Evolutionary conservation across 2,113 vertebrate species (phyloP).

Genomic region (Corydoras sp.): DNA sequence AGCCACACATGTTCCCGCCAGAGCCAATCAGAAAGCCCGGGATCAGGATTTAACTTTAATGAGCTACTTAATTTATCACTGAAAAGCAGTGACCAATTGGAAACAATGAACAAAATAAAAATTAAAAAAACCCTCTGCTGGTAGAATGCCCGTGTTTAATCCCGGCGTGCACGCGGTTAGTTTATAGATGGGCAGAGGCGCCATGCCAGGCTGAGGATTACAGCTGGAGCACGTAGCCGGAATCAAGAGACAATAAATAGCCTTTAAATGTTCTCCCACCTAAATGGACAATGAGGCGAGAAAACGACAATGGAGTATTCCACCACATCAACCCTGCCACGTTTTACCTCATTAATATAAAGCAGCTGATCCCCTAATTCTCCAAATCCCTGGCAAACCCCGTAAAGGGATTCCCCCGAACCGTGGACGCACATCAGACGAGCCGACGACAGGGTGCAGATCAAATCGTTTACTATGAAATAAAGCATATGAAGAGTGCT

Average conservation of each 20-base stretch:
- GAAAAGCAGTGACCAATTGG: conserved; percentile 54
- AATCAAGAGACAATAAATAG: conserved; percentile 1
- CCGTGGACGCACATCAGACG: conserved; percentile 7
- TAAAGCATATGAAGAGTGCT: too few relatives aligned
- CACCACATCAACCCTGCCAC: conserved; percentile 36
- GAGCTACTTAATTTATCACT: conserved; percentile 53
- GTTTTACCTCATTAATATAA: conserved; percentile 41
- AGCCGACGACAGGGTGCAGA: too few relatives aligned
- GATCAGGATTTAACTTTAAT: conserved; percentile 49
- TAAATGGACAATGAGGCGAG: conserved; percentile 45
- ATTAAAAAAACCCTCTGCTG: conserved; percentile 4
- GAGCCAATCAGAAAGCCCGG: conserved; percentile 19
- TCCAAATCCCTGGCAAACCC: conserved; percentile 47
- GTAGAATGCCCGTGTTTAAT: conserved; percentile 37
- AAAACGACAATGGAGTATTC: conserved; percentile 43
- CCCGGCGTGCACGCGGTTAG: conserved; percentile 18
- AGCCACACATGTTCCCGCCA: conserved; percentile 30
- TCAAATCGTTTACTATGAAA: too few relatives aligned
- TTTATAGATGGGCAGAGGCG: conserved; percentile 5
- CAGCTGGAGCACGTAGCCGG: not conserved
- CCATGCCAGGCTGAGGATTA: conserved; percentile 50
- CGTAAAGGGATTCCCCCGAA: conserved; percentile 25
- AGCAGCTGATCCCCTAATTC: conserved; percentile 42
- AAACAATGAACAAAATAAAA: conserved; percentile 40
- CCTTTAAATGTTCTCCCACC: conserved; percentile 21